These are phyloP conservation scores for Acrocephalus scirpaceus DNA, from an alignment of 2,797 vertebrate species.

Conservation along the genomic window DNA sequence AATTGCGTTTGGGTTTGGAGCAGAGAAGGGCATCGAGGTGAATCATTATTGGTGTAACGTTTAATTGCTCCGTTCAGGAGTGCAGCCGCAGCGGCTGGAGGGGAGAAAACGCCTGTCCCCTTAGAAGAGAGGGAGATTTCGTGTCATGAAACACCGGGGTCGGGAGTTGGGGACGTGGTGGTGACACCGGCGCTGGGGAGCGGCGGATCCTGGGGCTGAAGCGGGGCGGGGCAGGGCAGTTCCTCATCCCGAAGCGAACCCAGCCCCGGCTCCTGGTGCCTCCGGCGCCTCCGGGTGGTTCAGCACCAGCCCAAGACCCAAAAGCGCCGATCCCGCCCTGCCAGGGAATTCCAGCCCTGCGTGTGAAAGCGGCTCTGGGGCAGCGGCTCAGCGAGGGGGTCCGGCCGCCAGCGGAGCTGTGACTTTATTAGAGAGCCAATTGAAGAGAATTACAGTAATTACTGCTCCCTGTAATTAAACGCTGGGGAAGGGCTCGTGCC, in stretches of 20 bases:
- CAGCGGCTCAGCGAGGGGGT: background rate
- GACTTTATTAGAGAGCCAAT: conserved; percentile 28
- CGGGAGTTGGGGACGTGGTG: background rate
- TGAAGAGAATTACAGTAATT: conserved; percentile 44
- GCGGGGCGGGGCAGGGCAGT: background rate
- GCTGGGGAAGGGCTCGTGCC: background rate
- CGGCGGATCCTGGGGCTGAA: background rate
- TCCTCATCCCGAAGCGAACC: fast-evolving
- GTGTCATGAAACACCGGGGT: fast-evolving
- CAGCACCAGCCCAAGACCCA: fast-evolving
- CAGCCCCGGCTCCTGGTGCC: background rate
- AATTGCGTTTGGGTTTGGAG: background rate
- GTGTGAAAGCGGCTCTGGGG: background rate
- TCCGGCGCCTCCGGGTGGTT: fast-evolving
- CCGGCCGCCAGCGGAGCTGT: background rate
- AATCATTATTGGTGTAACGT: background rate
- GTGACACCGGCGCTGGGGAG: background rate
- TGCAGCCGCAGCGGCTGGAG: background rate
- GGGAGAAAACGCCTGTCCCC: background rate
- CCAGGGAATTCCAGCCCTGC: background rate
- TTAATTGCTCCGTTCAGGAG: background rate
- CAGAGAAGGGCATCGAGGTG: background rate
- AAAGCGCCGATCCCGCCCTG: fast-evolving
- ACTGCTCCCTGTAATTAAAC: background rate
- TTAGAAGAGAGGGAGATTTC: background rate